A percentile compares a stretch with the other conserved stretches of the same genome.
phyloP scores from a whole-genome alignment of 2,113 vertebrate genomes.

The Paradoxurus hermaphroditus region DNA sequence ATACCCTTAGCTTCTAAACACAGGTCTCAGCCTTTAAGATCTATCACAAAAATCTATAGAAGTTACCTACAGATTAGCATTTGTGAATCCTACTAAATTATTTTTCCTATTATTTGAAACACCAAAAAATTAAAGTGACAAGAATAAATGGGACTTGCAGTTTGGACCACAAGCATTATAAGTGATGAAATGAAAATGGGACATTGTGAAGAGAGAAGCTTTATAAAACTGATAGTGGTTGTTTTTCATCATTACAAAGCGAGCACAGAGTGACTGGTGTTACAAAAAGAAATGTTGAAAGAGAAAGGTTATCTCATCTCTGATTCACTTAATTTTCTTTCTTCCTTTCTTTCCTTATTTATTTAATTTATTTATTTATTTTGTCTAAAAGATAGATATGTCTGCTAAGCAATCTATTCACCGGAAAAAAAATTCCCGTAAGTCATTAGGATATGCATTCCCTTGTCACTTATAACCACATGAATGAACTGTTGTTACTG shows the following conservation, averaged over 20 bases:
- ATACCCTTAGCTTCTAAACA: not conserved
- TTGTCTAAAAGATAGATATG: not conserved
- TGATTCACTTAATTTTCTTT: not conserved
- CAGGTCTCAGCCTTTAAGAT: not conserved
- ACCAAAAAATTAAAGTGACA: not conserved
- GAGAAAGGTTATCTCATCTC: conserved; percentile 23
- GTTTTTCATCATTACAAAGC: conserved; percentile 49
- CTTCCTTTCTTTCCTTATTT: not conserved
- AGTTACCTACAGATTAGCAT: not conserved
- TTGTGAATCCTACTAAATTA: not conserved
- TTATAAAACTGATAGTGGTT: conserved; percentile 22
- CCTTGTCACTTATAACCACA: not conserved
- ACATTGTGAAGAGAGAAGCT: not conserved
- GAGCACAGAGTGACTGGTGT: conserved; percentile 27
- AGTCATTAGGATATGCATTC: conserved; percentile 23
- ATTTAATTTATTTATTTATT: not conserved
- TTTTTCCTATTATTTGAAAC: not conserved
- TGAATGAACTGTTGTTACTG: conserved; percentile 42
- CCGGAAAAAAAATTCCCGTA: conserved; percentile 29
- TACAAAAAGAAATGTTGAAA: conserved; percentile 39
- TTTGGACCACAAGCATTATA: not conserved
- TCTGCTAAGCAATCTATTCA: conserved; percentile 41
- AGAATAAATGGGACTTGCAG: not conserved
- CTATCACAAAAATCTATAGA: not conserved
- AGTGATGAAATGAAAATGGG: not conserved